These are phyloP conservation scores for Drepana arcuata DNA, from an alignment of 1,140 invertebrate genomes.

Conservation along the genomic window DNA sequence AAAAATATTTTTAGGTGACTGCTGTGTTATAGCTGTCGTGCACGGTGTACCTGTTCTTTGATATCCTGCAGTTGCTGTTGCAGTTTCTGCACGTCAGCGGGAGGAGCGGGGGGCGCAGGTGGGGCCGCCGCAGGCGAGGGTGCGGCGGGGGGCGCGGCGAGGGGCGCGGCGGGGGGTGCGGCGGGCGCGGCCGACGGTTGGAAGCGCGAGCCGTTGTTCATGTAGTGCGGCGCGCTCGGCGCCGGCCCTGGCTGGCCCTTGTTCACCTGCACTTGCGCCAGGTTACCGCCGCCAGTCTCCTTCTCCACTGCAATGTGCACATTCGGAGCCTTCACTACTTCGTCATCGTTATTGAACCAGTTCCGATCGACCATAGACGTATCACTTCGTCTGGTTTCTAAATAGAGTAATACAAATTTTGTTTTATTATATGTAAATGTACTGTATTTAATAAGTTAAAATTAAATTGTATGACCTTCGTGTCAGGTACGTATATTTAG, in stretches of 20 bases:
- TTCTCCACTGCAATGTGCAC: slow-evolving; percentile 39
- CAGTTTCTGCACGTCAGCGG: slow-evolving; percentile 89
- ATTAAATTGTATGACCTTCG: no score
- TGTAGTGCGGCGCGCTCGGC: slow-evolving; percentile 67
- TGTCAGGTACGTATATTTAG: no score
- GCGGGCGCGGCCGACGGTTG: slow-evolving; percentile 21
- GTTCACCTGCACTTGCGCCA: slow-evolving; percentile 57
- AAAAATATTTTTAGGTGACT: no score
- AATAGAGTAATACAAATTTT: no score
- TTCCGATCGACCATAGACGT: no score
- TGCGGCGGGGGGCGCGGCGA: slow-evolving; percentile 50
- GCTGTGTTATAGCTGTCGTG: not conserved
- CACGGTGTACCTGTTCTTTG: slow-evolving; percentile 88
- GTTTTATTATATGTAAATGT: no score
- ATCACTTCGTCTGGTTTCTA: no score
- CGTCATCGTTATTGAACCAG: no score
- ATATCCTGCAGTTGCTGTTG: slow-evolving; percentile 98
- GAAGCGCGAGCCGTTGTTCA: slow-evolving; percentile 88
- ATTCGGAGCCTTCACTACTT: no score
- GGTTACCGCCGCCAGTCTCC: slow-evolving; percentile 51
- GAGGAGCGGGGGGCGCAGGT: slow-evolving; percentile 17
- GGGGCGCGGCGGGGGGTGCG: slow-evolving; percentile 16
- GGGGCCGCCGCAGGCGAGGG: slow-evolving; percentile 9
- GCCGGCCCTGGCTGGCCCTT: slow-evolving; percentile 54
- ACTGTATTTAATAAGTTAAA: no score